A percentile compares a stretch with the other conserved stretches of the same genome.
These are phyloP conservation scores for Ceratina calcarata DNA, from an alignment of 1,140 invertebrate genomes.

Conservation along the genomic window DNA sequence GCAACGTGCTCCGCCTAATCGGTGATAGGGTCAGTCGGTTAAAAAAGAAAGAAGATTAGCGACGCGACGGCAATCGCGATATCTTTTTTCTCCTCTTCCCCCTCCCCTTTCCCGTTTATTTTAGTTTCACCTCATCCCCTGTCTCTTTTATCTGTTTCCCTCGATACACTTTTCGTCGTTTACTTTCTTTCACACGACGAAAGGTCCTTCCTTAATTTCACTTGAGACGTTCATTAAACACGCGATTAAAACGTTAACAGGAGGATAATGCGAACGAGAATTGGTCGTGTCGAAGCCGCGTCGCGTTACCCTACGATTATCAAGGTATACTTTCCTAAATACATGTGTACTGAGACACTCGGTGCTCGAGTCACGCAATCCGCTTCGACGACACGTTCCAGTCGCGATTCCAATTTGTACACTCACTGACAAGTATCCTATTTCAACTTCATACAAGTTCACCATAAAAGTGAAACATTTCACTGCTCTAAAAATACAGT, in stretches of 20 bases:
- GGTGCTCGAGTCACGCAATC: neutral
- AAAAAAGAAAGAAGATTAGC: constrained; percentile 32
- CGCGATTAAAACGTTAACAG: constrained; percentile 3
- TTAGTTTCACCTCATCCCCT: neutral
- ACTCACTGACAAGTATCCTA: too few species aligned
- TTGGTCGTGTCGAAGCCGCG: constrained; percentile 32
- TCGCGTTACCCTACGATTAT: constrained; percentile 13
- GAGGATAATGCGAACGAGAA: constrained; percentile 23
- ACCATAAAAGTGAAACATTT: too few species aligned
- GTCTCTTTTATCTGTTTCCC: neutral
- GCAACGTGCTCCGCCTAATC: constrained; percentile 61
- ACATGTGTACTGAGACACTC: neutral
- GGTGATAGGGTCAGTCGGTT: constrained; percentile 59
- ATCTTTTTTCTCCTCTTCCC: constrained; percentile 8
- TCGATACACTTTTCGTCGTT: neutral
- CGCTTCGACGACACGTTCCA: neutral
- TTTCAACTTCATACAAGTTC: too few species aligned
- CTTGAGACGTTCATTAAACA: neutral
- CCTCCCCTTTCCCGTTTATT: neutral
- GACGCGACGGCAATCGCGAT: constrained; percentile 28
- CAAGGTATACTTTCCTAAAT: constrained; percentile 24
- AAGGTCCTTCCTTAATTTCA: neutral
- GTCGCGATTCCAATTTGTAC: neutral
- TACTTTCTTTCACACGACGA: neutral
- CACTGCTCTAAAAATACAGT: too few species aligned